These are phyloP conservation scores for rabbit (Oryctolagus cuniculus) DNA, from an alignment of 2,113 vertebrate genomes.

Conservation along the genomic window DNA sequence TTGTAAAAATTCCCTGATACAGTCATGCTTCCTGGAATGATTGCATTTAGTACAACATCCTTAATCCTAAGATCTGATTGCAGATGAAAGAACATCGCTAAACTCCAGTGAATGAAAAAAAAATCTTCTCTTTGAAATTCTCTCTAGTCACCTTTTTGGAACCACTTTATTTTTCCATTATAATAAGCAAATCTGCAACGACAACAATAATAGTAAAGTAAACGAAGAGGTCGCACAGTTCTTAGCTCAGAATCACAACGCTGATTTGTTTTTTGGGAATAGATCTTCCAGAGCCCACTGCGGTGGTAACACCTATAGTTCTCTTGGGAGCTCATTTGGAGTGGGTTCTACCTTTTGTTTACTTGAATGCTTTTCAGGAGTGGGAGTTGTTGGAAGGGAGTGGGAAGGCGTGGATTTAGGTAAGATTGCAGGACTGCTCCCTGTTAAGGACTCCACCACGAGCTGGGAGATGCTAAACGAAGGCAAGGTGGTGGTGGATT, in stretches of 20 bases:
- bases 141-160: neutral
- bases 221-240: neutral
- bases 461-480: neutral
- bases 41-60: constrained; percentile 66
- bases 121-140: neutral
- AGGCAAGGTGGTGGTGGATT: neutral
- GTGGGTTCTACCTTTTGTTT: neutral
- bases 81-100: constrained; percentile 31
- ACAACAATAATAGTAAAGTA: neutral
- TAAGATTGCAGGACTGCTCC: neutral
- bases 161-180: neutral
- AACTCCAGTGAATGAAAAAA: neutral
- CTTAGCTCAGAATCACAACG: neutral
- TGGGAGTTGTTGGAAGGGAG: neutral
- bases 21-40: constrained; percentile 76
- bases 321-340: neutral
- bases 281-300: too few relatives aligned
- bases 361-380: neutral
- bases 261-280: neutral
- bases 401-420: neutral
- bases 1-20: constrained; percentile 69
- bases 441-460: neutral
- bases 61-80: constrained; percentile 20
- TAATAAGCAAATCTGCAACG: neutral
- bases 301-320: neutral